phyloP scores from a whole-genome alignment of 1,140 invertebrate species.

The Hyposmocoma kahamanoa region DNA sequence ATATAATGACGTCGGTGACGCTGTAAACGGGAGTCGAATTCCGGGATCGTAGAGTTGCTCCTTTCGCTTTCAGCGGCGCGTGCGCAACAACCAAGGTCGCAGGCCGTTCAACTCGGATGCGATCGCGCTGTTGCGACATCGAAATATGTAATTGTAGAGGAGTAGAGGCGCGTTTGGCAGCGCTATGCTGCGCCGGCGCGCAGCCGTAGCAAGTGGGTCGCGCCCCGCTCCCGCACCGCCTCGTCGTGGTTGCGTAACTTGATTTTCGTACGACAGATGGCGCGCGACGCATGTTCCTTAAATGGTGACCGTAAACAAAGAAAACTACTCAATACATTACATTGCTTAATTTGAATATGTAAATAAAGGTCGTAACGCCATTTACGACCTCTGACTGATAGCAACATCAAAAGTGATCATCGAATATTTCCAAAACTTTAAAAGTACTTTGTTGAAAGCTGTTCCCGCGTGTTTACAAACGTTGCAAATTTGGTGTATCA shows the following conservation, averaged over 20 bases:
- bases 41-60: constrained; percentile 35
- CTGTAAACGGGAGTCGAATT: constrained; percentile 23
- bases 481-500: no score
- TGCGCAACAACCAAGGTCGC: constrained; percentile 60
- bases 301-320: constrained; percentile 23
- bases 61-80: constrained; percentile 66
- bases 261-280: constrained; percentile 56
- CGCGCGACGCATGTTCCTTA: constrained; percentile 52
- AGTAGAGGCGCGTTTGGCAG: constrained; percentile 62
- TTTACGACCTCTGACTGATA: no score
- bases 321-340: constrained; percentile 2
- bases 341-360: no score
- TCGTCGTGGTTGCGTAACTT: constrained; percentile 57
- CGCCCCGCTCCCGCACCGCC: no score
- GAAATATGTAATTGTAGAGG: constrained; percentile 68
- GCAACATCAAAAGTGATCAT: no score
- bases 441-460: no score
- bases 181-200: constrained; percentile 52
- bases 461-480: no score
- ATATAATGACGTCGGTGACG: constrained; percentile 10
- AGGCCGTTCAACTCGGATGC: constrained; percentile 71
- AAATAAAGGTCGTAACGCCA: no score
- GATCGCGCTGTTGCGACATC: constrained; percentile 62
- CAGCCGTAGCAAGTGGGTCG: constrained; percentile 68
- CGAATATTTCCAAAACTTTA: no score